Evolutionary conservation across 35 echinoderm and acorn worm species (phyloP), one percentile per base, ranked within the genome.

Genomic region (Eucidaris tribuloides): DNA sequence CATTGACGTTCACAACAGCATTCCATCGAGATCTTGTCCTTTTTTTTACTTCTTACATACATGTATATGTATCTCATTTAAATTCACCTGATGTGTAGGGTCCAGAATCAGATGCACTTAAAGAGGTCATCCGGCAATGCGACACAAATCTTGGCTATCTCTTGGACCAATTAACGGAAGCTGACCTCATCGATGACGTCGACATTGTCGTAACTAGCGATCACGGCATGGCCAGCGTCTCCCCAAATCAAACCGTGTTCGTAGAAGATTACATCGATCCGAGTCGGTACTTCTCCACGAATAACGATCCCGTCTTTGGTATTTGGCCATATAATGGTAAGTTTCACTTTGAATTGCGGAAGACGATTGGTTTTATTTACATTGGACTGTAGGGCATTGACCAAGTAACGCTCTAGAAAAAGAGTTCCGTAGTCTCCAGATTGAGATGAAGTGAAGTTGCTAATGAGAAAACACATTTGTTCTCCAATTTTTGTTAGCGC

Each of bases 161-260:
- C 25, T 29, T 90, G 3, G 78, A 86, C 3, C 59, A 45, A 42
- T 42, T 96, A n/a, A n/a, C 56, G 30, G 48, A 46, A 14, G 84
- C 39, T 33, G 83, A 71, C 27, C 19, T 87, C 18, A 57, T 65
- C 19, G 83, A 87, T 45, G 80, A 83, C 15, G 65, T 91, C 23
- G 91, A 96, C 49, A 82, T 96, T 3, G 84, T 96, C 25, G 38
- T 96, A 0, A 96, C 93, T 6, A 63, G 82, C 87, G 93, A 96
- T 65, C 87, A 91, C 77, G 93, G 93, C 4, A 96, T 96, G 93
- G 40, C 79, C 0, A 32, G 41, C 11, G 58, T 87, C 9, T 41
- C 77, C 42, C 19, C 20, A 17, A 49, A 83, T 4, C 45, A 83
- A 31, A 78, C 54, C 33, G 82, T 96, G 34, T 79, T 77, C 11